Evolutionary conservation across 2,113 vertebrate species (phyloP).

Genomic region (Neogale vison): DNA sequence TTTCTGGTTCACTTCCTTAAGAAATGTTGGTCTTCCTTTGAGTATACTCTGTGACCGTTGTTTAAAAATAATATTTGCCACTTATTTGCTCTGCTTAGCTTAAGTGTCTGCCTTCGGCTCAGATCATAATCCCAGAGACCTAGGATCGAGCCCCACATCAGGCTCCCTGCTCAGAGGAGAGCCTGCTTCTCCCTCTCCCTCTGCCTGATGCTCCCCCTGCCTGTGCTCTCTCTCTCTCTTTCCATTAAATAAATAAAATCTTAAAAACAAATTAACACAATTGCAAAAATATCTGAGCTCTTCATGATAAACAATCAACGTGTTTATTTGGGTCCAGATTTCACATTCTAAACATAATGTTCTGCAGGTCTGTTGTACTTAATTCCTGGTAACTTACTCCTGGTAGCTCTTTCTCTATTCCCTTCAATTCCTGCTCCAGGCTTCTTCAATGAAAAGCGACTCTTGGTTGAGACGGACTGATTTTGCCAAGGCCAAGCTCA

Average conservation of each 20-base stretch:
- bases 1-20: constrained; percentile 14
- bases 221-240: too few species aligned
- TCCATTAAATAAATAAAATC: too few species aligned
- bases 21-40: neutral
- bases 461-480: neutral
- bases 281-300: neutral
- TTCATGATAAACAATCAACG: neutral
- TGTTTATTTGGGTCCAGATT: neutral
- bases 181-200: too few species aligned
- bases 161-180: too few species aligned
- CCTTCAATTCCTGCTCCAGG: neutral
- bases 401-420: neutral
- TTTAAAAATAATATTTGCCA: constrained; percentile 5
- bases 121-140: too few species aligned
- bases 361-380: neutral
- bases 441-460: neutral
- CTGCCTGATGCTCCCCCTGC: too few species aligned
- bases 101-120: too few species aligned
- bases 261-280: neutral
- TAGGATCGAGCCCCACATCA: too few species aligned
- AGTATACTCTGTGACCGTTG: neutral
- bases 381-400: neutral
- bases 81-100: neutral
- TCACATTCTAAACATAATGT: neutral
- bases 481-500: neutral